Evolutionary conservation across 2,113 vertebrate genomes (phyloP).

Genomic region (Acanthochromis polyacanthus): DNA sequence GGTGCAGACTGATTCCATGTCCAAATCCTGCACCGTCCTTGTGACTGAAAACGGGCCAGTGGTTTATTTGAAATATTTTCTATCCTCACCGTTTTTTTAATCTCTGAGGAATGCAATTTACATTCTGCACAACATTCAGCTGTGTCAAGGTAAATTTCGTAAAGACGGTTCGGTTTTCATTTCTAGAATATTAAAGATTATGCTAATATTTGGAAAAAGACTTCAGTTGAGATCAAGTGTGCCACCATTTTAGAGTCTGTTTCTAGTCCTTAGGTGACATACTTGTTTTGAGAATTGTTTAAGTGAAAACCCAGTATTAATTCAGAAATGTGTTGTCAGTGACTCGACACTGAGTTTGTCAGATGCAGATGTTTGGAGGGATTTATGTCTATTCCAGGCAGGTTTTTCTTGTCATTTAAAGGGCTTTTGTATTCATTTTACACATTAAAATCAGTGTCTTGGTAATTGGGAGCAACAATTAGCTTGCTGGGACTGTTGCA

Average conservation of each 20-base stretch:
- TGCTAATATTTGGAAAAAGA: not conserved
- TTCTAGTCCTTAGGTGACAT: no score
- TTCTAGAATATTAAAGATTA: not conserved
- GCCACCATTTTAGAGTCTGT: not conserved
- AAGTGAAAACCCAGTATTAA: not conserved
- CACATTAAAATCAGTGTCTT: no score
- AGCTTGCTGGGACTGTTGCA: no score
- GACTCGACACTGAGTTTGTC: not conserved
- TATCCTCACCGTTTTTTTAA: constrained; percentile 3
- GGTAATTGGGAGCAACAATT: no score
- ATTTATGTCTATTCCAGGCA: no score
- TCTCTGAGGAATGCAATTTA: constrained; percentile 34
- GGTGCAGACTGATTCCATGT: constrained; percentile 41
- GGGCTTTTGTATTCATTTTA: not conserved
- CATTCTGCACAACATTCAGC: constrained; percentile 13
- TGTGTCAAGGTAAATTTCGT: constrained; percentile 18
- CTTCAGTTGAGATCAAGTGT: not conserved
- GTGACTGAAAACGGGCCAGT: constrained; percentile 16
- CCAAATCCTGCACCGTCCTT: constrained; percentile 63
- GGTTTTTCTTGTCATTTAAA: not conserved
- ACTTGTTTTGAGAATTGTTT: not conserved
- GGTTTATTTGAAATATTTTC: constrained; percentile 25
- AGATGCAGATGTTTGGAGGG: not conserved
- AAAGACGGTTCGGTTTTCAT: not conserved
- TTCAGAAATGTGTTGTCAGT: not conserved